Percentiles rank a stretch among this genome's conserved stretches.
phyloP scores from a whole-genome alignment of 2,888 invertebrate species.

The Endotricha flammealis region DNA sequence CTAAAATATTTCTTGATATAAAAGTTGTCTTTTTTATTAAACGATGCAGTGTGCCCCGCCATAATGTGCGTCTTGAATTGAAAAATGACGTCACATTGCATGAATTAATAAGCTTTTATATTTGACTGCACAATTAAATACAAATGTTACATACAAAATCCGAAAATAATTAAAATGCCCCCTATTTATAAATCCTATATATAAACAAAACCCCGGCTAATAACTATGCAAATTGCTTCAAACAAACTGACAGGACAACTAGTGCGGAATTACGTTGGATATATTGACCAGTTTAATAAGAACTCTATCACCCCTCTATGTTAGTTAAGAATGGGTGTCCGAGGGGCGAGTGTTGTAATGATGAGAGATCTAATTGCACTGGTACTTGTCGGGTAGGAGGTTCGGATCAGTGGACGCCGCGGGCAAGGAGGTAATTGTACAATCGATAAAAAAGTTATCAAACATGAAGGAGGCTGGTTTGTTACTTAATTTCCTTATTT shows the following conservation, averaged over 20 bases:
- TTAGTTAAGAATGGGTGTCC: constrained; percentile 3
- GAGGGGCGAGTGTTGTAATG: constrained; percentile 9
- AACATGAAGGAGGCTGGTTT: too few relatives aligned
- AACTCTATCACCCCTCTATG: constrained; percentile 13
- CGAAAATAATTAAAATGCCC: constrained; percentile 34
- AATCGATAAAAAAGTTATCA: too few relatives aligned
- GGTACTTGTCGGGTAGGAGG: constrained; percentile 29
- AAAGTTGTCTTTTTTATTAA: too few relatives aligned
- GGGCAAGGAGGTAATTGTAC: constrained; percentile 20
- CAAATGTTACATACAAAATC: constrained; percentile 21
- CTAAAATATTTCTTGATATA: too few relatives aligned
- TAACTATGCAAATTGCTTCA: constrained; percentile 62
- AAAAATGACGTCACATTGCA: too few relatives aligned
- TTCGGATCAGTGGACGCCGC: constrained; percentile 42
- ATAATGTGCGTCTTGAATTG: too few relatives aligned
- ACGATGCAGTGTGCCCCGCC: too few relatives aligned
- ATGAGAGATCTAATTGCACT: constrained; percentile 18
- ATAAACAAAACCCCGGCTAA: constrained; percentile 42
- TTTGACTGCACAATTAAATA: constrained; percentile 12
- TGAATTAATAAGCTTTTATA: too few relatives aligned
- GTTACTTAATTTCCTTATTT: too few relatives aligned
- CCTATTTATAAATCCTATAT: constrained; percentile 25
- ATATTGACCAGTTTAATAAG: constrained; percentile 20
- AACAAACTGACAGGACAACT: constrained; percentile 43
- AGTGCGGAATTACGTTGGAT: constrained; percentile 12